Base-by-base conservation (phyloP, 2,888 invertebrate genomes). In the Venusia cambrica region DNA sequence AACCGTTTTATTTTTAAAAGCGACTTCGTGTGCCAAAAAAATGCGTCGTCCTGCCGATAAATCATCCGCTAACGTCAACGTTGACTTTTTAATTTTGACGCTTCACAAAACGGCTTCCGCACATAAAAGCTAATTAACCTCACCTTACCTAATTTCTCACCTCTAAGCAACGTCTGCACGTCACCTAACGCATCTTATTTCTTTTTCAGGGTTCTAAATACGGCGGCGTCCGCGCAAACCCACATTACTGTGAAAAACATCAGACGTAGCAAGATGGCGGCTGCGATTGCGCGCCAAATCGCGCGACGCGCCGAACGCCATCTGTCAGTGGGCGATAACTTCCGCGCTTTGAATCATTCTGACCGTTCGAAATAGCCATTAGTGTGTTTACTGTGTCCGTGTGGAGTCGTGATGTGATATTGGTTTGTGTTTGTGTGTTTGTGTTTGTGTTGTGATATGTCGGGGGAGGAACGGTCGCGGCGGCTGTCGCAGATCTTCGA, bases 401-500 rank as follows among this genome's bases (percentile, higher is more conserved):
- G 73, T 51, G 45, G 71, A 56, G 73, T 65, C 68, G 81, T 79
- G 72, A 79, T 77, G 80, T 81, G 76, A 73, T 73, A 62, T 70
- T 62, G n/a, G 62, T 64, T 55, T 59, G 60, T 69, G 59, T 61
- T 58, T 62, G 67, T 65, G 65, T 52, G n/a, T n/a, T n/a, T n/a
- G 61, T 73, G 69, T 72, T 62, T 61, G 69, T 73, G 72, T 70
- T 58, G 61, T 72, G 71, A 72, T 69, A 91, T 91, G 91, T 89
- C 90, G 57, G 35, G 39, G 15, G 91, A 90, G 79, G 91, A 91
- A 74, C 88, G 91, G 67, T 89, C 92, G 73, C 90, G 93, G 64
- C 90, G 94, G 67, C 83, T 94, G 74, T 94, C 94, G 75, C 93
- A 94, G 88, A 92, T 94, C 59, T 93, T 94, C 73, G 94, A 95